Evolutionary conservation across 2,797 vertebrate species (phyloP), one percentile per base, ranked within the genome.

Genomic region (Heliangelus exortis): DNA sequence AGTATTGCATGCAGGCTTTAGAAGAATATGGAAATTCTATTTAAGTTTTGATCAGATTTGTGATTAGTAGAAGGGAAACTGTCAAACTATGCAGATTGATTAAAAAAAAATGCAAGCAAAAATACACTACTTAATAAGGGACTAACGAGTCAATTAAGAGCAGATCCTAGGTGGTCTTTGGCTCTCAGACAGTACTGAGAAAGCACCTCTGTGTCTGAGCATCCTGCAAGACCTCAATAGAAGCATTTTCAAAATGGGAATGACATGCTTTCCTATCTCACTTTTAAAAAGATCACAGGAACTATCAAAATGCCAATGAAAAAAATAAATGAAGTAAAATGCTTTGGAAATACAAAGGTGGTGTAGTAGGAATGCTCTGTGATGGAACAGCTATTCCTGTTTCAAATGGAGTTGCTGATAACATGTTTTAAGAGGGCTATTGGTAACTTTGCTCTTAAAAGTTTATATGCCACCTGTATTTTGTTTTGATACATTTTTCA

Each of bases 401-500:
- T 86, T 76, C 71, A 53, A 63, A 58, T 15, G 23, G 8, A 36
- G 62, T 47, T 91, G 51, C 50, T 74, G n/a, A 9, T 61, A 83
- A 23, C 22, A 10, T 2, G 4, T 25, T 77, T 1, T 66, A 81
- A 92, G 69, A 25, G 59, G 62, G 69, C 47, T 87, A 33, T 31
- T 54, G 62, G n/a, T 91, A 94, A 81, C n/a, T 87, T 92, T 71
- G 54, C 39, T 71, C 61, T 91, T 53, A 81, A 51, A 72, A 58
- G 13, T 62, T 87, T 93, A 45, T 54, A 12, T 15, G 66, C 78
- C 85, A 90, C 58, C 85, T 90, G 0, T 69, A 34, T 78, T 94
- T 92, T 88, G 73, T 75, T 95, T 61, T 62, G 72, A 91, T 71
- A 41, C 18, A 41, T 79, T 93, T 94, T 90, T 72, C 73, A 90